Percentiles rank a stretch among this genome's conserved stretches.
Evolutionary conservation across 2,888 invertebrate genomes (phyloP).

Genomic region (Coenonympha arcania): DNA sequence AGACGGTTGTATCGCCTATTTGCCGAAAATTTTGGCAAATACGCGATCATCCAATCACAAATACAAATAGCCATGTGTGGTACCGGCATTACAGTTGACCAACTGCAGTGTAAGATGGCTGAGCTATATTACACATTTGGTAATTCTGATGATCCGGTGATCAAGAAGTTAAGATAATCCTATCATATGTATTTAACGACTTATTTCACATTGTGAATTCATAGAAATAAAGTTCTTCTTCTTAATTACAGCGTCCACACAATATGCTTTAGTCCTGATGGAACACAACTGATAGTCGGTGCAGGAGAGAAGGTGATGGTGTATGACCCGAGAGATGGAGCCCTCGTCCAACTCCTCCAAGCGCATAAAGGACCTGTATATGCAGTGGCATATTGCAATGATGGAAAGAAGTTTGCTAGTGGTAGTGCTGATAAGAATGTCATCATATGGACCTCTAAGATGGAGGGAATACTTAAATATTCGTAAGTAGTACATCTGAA

Average conservation of each 20-base stretch:
- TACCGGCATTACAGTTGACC: no score
- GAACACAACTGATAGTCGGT: slow-evolving; percentile 92
- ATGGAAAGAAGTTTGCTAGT: slow-evolving; percentile 97
- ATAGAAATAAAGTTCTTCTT: no score
- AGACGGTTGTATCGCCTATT: no score
- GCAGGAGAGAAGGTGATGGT: slow-evolving; percentile 96
- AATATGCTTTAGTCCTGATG: slow-evolving; percentile 96
- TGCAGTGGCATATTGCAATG: slow-evolving; percentile 91
- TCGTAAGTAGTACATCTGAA: slow-evolving; percentile 81
- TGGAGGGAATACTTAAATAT: slow-evolving; percentile 97
- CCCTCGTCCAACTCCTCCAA: slow-evolving; percentile 91
- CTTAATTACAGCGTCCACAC: slow-evolving; percentile 84
- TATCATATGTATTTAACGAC: no score
- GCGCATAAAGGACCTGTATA: slow-evolving; percentile 97
- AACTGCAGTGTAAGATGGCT: no score
- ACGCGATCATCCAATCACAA: no score
- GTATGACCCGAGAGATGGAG: slow-evolving; percentile 93
- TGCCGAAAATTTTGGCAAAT: no score
- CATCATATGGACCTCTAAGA: slow-evolving; percentile 96
- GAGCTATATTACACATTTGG: no score
- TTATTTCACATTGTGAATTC: no score
- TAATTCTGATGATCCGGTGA: no score
- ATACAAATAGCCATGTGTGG: no score
- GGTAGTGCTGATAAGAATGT: slow-evolving; percentile 98
- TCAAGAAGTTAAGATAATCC: no score